Evolutionary conservation across 2,113 vertebrate genomes (phyloP).

Genomic region (Arenaria interpres): DNA sequence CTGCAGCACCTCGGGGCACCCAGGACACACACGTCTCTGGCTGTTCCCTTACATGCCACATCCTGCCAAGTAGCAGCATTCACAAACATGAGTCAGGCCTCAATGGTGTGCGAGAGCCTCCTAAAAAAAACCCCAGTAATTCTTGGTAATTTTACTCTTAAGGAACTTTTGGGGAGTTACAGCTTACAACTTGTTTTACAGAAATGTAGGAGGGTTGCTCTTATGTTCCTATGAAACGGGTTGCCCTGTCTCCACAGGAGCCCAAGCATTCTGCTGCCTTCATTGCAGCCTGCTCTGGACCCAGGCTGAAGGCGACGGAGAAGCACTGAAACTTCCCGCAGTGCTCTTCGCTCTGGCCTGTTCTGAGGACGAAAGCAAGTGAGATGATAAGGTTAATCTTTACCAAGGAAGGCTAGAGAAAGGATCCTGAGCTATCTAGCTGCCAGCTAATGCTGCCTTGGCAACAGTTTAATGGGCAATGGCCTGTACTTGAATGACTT

Average conservation of each 20-base stretch:
- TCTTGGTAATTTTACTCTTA: background rate
- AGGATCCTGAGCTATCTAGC: background rate
- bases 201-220: background rate
- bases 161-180: background rate
- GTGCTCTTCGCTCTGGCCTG: background rate
- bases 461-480: conserved; percentile 8
- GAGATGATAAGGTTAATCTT: background rate
- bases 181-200: background rate
- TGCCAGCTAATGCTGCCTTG: background rate
- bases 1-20: background rate
- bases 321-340: background rate
- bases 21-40: background rate
- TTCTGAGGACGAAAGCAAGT: background rate
- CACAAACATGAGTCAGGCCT: background rate
- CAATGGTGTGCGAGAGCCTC: background rate
- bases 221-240: background rate
- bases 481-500: conserved; percentile 15
- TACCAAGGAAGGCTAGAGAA: background rate
- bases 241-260: background rate
- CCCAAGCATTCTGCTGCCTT: background rate
- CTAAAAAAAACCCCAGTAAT: background rate
- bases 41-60: background rate
- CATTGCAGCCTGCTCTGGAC: background rate
- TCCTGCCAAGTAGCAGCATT: background rate
- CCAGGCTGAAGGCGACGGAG: background rate